Evolutionary conservation across 2,888 invertebrate species (phyloP).

Genomic region (Phorcus lineatus): DNA sequence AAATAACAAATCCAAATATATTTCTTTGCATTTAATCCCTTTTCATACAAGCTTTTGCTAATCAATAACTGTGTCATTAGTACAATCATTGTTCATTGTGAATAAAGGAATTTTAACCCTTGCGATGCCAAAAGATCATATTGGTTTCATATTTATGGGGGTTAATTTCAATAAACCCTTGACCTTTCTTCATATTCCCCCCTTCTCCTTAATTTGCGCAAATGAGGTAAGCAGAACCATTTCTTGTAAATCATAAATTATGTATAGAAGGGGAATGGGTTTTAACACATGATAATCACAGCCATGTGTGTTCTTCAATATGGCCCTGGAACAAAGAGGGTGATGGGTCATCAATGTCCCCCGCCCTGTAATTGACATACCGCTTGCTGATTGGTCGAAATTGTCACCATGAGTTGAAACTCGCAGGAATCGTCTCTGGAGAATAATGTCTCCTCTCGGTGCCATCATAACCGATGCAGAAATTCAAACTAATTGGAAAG

Average conservation of each 20-base stretch:
- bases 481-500: too few relatives aligned
- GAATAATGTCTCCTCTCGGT: too few relatives aligned
- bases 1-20: too few relatives aligned
- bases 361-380: background rate
- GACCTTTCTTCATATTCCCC: background rate
- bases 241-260: background rate
- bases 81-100: background rate
- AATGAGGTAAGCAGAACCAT: background rate
- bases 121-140: background rate
- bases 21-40: too few relatives aligned
- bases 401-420: background rate
- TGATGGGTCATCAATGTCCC: background rate
- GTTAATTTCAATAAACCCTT: background rate
- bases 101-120: background rate
- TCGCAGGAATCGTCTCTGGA: too few relatives aligned
- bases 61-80: background rate
- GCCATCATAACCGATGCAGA: too few relatives aligned
- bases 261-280: constrained; percentile 11
- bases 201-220: background rate
- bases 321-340: constrained; percentile 16
- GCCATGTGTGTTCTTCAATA: constrained; percentile 5
- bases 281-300: constrained; percentile 1
- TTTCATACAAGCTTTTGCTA: too few relatives aligned
- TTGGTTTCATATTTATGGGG: background rate
- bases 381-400: constrained; percentile 17